phyloP scores from a whole-genome alignment of 1,140 invertebrate species.

The Drosophila pallidifrons region DNA sequence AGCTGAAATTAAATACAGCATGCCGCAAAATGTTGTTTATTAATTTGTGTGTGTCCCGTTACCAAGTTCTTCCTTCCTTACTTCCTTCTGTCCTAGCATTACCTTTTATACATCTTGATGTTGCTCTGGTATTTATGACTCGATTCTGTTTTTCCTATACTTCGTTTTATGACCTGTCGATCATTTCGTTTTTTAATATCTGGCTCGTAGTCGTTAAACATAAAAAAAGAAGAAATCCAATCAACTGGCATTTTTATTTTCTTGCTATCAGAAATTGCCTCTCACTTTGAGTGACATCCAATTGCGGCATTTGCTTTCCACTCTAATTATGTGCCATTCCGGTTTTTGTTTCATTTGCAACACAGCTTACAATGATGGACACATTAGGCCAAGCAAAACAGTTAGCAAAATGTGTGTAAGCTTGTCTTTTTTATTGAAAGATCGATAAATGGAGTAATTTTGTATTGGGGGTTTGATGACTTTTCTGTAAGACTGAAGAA shows the following conservation, averaged over 20 bases:
- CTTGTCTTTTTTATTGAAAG: not conserved
- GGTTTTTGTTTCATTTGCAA: conserved; percentile 11
- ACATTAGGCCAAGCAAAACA: conserved; percentile 27
- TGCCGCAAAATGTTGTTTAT: conserved; percentile 52
- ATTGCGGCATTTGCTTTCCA: conserved; percentile 41
- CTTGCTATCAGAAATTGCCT: conserved; percentile 14
- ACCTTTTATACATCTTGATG: not conserved
- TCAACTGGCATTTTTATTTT: conserved; percentile 50
- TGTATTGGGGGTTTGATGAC: too few species aligned
- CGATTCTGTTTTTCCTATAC: not conserved
- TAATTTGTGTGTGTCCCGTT: conserved; percentile 45
- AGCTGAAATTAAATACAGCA: conserved; percentile 60
- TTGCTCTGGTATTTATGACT: conserved; percentile 25
- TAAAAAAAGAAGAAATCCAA: conserved; percentile 40
- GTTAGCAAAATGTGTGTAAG: not conserved
- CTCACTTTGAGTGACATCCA: conserved; percentile 57
- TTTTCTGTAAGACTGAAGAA: too few species aligned
- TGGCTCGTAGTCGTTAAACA: conserved; percentile 16
- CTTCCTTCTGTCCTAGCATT: too few species aligned
- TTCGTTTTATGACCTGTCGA: conserved; percentile 26
- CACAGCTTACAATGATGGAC: conserved; percentile 66
- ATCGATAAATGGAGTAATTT: not conserved
- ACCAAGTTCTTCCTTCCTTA: not conserved
- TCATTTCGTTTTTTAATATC: conserved; percentile 25
- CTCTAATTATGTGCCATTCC: conserved; percentile 57